Percentiles rank a stretch among this genome's conserved stretches.
These are phyloP conservation scores for Pelvicachromis taeniatus DNA, from an alignment of 2,113 vertebrate species.

Conservation along the genomic window DNA sequence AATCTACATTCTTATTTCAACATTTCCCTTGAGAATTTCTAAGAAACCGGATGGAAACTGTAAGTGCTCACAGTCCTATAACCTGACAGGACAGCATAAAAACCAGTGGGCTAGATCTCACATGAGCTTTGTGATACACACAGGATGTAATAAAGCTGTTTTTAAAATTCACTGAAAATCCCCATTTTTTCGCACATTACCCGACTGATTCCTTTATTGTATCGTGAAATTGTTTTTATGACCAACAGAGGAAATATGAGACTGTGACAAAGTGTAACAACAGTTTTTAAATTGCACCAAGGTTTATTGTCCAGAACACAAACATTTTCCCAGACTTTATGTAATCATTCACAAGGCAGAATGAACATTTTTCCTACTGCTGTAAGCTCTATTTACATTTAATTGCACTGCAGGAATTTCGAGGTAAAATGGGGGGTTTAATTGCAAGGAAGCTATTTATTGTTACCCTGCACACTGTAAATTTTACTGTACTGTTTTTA, in stretches of 20 bases:
- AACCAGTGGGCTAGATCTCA: background rate
- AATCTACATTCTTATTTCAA: background rate
- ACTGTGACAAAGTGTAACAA: background rate
- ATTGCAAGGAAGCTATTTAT: background rate
- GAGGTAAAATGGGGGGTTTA: background rate
- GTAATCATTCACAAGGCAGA: background rate
- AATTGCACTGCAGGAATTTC: background rate
- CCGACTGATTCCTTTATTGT: background rate
- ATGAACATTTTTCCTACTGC: background rate
- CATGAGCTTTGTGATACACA: background rate
- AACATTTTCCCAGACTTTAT: background rate
- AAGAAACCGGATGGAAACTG: background rate
- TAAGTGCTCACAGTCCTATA: background rate
- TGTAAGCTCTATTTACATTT: background rate
- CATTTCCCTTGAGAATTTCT: background rate
- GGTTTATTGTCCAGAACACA: background rate
- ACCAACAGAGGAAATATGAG: background rate
- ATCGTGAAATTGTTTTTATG: background rate
- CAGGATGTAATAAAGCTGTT: background rate
- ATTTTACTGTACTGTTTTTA: background rate
- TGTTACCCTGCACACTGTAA: background rate
- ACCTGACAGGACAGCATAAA: background rate
- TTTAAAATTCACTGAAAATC: background rate
- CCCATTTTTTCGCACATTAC: background rate
- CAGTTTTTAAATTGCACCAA: background rate